Base-by-base conservation (phyloP, 2,797 vertebrate genomes). In the Coregonus ussuriensis region DNA sequence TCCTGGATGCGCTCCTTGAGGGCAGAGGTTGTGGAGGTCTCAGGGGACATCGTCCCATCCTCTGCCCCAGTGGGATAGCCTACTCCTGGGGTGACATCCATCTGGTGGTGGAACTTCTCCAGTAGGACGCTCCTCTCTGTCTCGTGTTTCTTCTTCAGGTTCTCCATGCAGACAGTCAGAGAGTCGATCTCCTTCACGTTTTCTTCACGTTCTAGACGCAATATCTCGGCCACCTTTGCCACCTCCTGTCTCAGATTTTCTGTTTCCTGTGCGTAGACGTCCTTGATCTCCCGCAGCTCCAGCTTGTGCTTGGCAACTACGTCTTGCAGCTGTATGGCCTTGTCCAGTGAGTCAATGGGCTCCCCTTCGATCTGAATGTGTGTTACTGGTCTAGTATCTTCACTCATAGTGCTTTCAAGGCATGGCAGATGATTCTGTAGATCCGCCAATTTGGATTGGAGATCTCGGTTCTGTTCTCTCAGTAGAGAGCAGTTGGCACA, bases 1-100 rank as follows among this genome's bases (percentile, higher is more conserved):
- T 95, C 93, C 81, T 91, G 88, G 71, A 96, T 92, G 62, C 91
- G 88, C 41, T 91, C 90, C 83, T 90, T 94, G 75, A 95, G 91
- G 78, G 78, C 79, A 0, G 87, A 76, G 0, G 84, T 83, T 69
- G 77, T 86, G 71, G 74, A 67, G 0, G 54, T 33, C 15, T 65
- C 13, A 0, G 41, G 79, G 9, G 21, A 75, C 0, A 4, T 51
- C 0, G 4, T 52, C 9, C 16, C 76, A 0, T 4, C n/a, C 54
- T 37, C 6, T 80, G 31, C 77, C 77, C 1, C 77, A 67, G 0
- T 74, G 84, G 65, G 73, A 87, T 31, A 92, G 76, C 71, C 88
- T 79, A n/a, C 79, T 85, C 74, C 84, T 86, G 67, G 95, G 85
- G 79, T 94, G 59, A 63, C 91, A 75, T 91, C 91, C 87, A 94